A percentile compares a stretch with the other conserved stretches of the same genome.
phyloP scores from a whole-genome alignment of 2,888 invertebrate species.

The Allophyes oxyacanthae region DNA sequence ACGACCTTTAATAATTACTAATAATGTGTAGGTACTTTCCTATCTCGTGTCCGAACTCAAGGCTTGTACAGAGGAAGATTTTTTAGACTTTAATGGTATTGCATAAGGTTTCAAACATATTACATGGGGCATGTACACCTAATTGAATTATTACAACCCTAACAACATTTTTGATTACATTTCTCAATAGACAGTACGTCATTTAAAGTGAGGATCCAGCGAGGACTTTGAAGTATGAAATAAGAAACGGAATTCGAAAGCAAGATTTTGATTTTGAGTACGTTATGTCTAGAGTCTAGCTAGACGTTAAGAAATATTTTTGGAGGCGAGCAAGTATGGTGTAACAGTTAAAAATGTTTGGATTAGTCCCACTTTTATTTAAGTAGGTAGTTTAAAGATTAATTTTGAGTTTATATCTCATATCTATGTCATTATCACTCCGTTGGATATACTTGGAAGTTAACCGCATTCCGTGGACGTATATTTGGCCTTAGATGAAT shows the following conservation, averaged over 20 bases:
- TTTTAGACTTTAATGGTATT: conserved; percentile 1
- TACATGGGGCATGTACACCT: conserved; percentile 1
- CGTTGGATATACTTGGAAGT: conserved; percentile 4
- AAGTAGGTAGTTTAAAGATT: background rate
- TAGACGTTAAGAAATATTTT: conserved; percentile 39
- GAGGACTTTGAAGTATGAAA: conserved; percentile 8
- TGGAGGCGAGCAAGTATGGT: conserved; percentile 22
- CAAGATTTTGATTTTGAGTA: conserved; percentile 25
- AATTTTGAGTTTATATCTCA: background rate
- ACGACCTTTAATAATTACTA: conserved; percentile 19
- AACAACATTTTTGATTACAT: conserved; percentile 7
- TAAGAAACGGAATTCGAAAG: conserved; percentile 21
- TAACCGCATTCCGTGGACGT: conserved; percentile 1
- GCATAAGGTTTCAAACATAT: conserved; percentile 5
- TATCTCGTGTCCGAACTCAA: conserved; percentile 27
- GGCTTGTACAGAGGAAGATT: conserved; percentile 16
- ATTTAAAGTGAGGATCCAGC: conserved; percentile 6
- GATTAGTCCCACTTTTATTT: conserved; percentile 4
- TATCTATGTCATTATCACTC: background rate
- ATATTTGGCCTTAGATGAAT: background rate
- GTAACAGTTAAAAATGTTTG: conserved; percentile 20
- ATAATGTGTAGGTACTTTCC: conserved; percentile 7
- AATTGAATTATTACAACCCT: conserved; percentile 28
- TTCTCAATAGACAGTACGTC: conserved; percentile 13
- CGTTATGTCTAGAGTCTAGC: conserved; percentile 10